These are phyloP conservation scores for Trematocara nigrifrons DNA, from an alignment of 2,113 vertebrate species.

Conservation along the genomic window DNA sequence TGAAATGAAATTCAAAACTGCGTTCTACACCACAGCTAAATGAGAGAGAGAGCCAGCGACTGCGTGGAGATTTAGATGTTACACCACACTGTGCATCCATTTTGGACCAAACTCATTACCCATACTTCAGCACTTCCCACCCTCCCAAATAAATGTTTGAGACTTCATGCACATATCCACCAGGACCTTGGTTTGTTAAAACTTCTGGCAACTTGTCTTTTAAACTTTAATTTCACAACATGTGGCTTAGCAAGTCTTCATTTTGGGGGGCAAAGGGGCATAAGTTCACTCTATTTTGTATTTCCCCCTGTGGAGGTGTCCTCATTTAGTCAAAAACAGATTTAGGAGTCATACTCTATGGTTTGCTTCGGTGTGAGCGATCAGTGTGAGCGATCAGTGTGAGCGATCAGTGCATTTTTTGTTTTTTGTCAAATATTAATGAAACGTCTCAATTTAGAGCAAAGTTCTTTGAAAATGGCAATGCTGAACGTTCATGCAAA, in stretches of 20 bases:
- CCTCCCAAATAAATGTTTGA: neutral
- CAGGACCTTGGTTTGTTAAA: neutral
- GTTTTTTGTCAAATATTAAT: neutral
- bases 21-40: neutral
- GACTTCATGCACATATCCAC: neutral
- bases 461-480: neutral
- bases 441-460: neutral
- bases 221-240: neutral
- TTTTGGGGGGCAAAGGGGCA: neutral
- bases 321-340: neutral
- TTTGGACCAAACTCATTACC: neutral
- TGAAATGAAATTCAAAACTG: neutral
- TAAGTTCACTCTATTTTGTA: accelerated
- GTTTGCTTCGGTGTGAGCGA: neutral
- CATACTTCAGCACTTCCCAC: neutral
- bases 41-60: neutral
- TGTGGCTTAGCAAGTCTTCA: neutral
- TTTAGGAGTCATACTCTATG: accelerated
- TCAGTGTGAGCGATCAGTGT: neutral
- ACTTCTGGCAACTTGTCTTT: neutral
- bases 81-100: neutral
- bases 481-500: neutral
- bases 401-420: neutral
- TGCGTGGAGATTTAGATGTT: neutral
- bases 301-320: neutral